Conservation (phyloP, 37 sponge, comb jelly and placozoan species). For the Mnemiopsis leidyi region DNA sequence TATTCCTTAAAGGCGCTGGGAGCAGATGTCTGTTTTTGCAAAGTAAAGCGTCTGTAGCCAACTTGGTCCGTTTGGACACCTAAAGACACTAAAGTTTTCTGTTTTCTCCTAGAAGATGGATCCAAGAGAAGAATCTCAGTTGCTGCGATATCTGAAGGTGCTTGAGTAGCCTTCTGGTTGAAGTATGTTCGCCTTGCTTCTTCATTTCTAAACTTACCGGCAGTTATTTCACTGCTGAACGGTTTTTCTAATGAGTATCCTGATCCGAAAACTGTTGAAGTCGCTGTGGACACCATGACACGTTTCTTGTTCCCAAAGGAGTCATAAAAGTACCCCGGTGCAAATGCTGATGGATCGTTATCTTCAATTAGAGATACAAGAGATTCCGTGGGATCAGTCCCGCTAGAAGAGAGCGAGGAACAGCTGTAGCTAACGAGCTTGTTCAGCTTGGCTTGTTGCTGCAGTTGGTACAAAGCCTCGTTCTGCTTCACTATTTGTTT, state of each 20-base stretch:
- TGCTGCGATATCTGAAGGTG: not conserved
- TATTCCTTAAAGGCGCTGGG: not conserved
- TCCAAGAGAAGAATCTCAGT: not conserved
- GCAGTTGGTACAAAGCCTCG: not conserved
- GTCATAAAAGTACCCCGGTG: not conserved
- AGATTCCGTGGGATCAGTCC: not conserved
- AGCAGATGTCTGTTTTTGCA: not conserved
- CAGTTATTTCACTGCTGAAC: not conserved
- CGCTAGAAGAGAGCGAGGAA: not conserved
- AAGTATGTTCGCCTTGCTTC: not conserved
- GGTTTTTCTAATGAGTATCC: not conserved
- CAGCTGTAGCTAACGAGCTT: not conserved
- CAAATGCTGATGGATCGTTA: not conserved
- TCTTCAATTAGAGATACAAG: not conserved
- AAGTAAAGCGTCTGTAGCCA: not conserved
- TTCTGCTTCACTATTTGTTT: conserved; percentile 8
- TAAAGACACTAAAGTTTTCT: not conserved
- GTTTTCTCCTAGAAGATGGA: not conserved
- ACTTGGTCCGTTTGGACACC: not conserved
- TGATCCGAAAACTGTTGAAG: not conserved
- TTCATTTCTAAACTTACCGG: not conserved
- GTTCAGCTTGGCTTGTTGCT: not conserved
- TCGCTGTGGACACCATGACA: not conserved
- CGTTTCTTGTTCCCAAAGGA: not conserved
- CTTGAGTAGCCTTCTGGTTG: not conserved